Base-by-base conservation (phyloP, 1,140 invertebrate species). In the Calliopsis andreniformis region DNA sequence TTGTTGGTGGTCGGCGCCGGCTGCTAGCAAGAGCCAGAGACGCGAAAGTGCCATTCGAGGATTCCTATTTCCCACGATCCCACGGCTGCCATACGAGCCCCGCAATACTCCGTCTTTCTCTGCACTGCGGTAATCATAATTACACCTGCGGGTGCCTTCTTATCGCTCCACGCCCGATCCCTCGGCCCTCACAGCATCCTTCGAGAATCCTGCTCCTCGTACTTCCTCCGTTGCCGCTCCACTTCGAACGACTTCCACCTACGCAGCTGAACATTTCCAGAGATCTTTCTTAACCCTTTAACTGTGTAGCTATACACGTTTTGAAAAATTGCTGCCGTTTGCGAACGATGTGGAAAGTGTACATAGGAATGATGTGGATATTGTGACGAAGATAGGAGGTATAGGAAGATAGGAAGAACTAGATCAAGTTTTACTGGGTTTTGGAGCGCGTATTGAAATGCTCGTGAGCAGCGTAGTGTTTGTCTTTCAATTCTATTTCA, bases 81-180 rank as follows among this genome's bases (percentile, higher is more conserved):
- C 88, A 83, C 70, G 76, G 67, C 89, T 90, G 88, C 88, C 88
- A 90, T 90, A 90, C 89, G 88, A 88, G 87, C 83, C 70, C 79
- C 83, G 88, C 86, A 88, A 87, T 88, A 84, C 83, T 86, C 85
- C 84, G 83, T 88, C 87, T 88, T 87, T 88, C 85, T 87, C 83
- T 83, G 87, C 88, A 89, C 80, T 88, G 87, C 82, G 86, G 87
- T 89, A 89, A 89, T 89, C 89, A 90, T 90, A 90, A 90, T 90
- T 90, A 89, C 87, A 90, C 89, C 89, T 89, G 87, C 86, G 89
- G 89, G 89, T 89, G 86, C 85, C 87, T 89, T 90, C 89, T 90
- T 89, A 89, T 89, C 89, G 84, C 77, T 64, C 81, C 82, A 73
- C 78, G 49, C 62, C 76, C 71, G 77, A 83, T 78, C 76, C 83